Evolutionary conservation across 2,888 invertebrate species (phyloP).

Genomic region (Neoitamus cyanurus): DNA sequence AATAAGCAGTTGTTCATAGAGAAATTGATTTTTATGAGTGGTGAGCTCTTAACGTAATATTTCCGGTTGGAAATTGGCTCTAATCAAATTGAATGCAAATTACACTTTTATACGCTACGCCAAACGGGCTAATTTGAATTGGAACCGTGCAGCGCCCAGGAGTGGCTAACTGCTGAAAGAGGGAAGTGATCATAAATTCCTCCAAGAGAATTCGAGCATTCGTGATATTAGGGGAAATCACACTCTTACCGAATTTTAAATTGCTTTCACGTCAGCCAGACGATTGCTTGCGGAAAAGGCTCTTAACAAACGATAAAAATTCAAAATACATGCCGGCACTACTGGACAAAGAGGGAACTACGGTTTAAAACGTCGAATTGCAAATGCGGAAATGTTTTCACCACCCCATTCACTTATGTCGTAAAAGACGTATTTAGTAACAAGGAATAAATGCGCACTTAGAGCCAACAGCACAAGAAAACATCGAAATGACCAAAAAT

Average conservation of each 20-base stretch:
- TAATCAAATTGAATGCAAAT: neutral
- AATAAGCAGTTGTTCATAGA: neutral
- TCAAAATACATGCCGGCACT: neutral
- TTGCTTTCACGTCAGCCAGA: neutral
- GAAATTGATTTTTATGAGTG: neutral
- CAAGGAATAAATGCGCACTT: neutral
- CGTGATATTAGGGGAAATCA: neutral
- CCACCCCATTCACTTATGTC: neutral
- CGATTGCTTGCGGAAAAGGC: neutral
- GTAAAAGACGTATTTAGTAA: neutral
- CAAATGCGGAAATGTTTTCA: neutral
- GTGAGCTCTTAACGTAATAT: neutral
- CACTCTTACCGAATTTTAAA: neutral
- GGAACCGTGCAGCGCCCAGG: neutral
- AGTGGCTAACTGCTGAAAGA: neutral
- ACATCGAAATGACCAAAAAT: neutral
- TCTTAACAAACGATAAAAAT: neutral
- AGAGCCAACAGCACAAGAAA: neutral
- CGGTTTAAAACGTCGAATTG: neutral
- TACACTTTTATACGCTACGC: neutral
- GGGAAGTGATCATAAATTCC: neutral
- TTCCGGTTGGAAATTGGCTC: neutral
- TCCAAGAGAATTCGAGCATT: neutral
- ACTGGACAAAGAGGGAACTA: neutral
- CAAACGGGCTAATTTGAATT: neutral